Percentiles rank a stretch among this genome's conserved stretches.
These are phyloP conservation scores for Plutella xylostella DNA, from an alignment of 2,888 invertebrate species.

Conservation along the genomic window DNA sequence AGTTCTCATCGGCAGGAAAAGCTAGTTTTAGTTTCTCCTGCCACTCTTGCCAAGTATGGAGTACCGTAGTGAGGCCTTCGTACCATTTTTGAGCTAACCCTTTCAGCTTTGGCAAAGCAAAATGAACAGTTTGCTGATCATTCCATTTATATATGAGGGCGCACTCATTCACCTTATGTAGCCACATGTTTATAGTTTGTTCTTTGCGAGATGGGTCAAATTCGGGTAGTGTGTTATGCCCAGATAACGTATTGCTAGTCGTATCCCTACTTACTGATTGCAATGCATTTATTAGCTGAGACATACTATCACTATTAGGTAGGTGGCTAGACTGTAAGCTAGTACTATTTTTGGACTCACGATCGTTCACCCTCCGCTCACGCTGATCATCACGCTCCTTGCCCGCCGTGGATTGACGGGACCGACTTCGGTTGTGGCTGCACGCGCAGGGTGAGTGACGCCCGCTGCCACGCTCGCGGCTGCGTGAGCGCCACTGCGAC, in stretches of 20 bases:
- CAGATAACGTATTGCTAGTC: too few species aligned
- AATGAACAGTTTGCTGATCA: conserved; percentile 4
- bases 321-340: too few species aligned
- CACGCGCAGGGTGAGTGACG: background rate
- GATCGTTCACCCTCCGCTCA: background rate
- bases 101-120: conserved; percentile 8
- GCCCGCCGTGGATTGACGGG: background rate
- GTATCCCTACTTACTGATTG: background rate
- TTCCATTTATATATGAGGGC: too few species aligned
- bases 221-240: conserved; percentile 6
- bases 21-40: background rate
- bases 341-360: too few species aligned
- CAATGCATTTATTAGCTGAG: background rate
- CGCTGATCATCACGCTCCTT: background rate
- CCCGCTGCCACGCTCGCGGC: background rate
- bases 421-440: background rate
- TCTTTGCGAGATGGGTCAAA: conserved; percentile 1
- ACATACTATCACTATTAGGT: background rate
- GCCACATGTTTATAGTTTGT: too few species aligned
- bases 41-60: conserved; percentile 3
- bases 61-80: conserved; percentile 2
- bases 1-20: conserved; percentile 5
- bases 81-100: conserved; percentile 10
- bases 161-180: too few species aligned
- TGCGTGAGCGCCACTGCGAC: background rate